phyloP scores from a whole-genome alignment of 2,113 vertebrate species.

The Laticauda colubrina region DNA sequence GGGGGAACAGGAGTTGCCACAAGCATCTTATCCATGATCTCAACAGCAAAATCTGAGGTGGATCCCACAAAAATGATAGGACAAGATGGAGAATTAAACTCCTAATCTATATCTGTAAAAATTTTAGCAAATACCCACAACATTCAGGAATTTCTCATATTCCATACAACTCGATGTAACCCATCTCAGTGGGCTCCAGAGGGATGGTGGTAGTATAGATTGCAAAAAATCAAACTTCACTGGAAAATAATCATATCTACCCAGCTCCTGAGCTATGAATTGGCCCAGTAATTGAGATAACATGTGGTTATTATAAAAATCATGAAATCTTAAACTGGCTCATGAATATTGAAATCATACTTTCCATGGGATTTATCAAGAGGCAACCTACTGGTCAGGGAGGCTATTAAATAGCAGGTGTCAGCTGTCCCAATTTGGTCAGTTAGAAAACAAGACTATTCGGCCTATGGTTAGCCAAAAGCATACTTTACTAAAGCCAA shows the following conservation, averaged over 20 bases:
- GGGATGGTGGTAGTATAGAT: neutral
- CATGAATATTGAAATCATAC: neutral
- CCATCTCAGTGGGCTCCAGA: neutral
- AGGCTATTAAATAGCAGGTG: neutral
- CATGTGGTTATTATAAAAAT: neutral
- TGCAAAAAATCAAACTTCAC: neutral
- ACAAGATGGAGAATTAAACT: neutral
- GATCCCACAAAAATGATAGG: neutral
- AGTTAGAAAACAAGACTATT: neutral
- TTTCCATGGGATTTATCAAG: neutral
- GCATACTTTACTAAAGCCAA: neutral
- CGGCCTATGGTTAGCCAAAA: neutral
- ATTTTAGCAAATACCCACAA: neutral
- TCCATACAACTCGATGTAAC: neutral
- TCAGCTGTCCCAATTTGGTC: neutral
- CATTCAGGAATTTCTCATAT: neutral
- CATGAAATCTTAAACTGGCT: neutral
- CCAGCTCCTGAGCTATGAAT: neutral
- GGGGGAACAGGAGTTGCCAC: neutral
- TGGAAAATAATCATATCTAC: neutral
- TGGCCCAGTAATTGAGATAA: neutral
- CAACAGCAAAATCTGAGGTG: neutral
- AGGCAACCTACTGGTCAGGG: neutral
- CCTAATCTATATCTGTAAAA: neutral
- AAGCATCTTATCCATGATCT: neutral